Base-by-base conservation (phyloP, 2,797 vertebrate genomes). In the Scleropages formosus region DNA sequence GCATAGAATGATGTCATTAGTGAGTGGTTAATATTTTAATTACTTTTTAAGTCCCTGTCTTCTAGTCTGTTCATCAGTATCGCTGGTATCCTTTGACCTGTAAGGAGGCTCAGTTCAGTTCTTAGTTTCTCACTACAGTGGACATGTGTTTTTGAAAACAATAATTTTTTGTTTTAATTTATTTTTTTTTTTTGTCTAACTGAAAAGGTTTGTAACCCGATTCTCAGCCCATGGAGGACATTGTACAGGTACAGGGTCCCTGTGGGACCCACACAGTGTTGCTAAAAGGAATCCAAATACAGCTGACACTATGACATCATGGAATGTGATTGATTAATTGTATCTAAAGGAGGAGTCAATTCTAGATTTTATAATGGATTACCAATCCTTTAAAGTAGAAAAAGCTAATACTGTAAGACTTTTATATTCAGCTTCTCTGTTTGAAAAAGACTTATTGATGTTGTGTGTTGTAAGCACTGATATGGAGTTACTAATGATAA, bases 11-110 rank as follows among this genome's bases (percentile, higher is more conserved):
- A 60, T 61, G 20, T 22, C 10, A 4, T 22, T 61, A 46, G 70
- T 12, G 27, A 61, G 27, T 24, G 62, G 62, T 64, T 62, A 13
- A 68, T 78, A 27, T 82, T 76, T 76, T 68, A 46, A 56, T 64
- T 65, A 51, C 61, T 62, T 80, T 62, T 74, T 7, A 75, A 69
- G 76, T 70, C 20, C 73, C 24, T 60, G 69, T 58, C 72, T 71
- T 65, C 68, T 68, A 78, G 74, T 66, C 60, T 63, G 26, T 60
- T 44, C 20, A 56, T 46, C 24, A 75, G 59, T 44, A 75, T 82
- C 16, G 56, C 39, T 56, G 53, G 11, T 63, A 47, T 76, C 58
- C 75, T 71, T 61, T 70, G 58, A 76, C 24, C 56, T 76, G 59
- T 75, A 39, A 20, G 56, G 70, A 69, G 58, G 46, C 56, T 62